A percentile compares a stretch with the other conserved stretches of the same genome.
These are phyloP conservation scores for Galbula dea DNA, from an alignment of 2,113 vertebrate genomes.

Conservation along the genomic window DNA sequence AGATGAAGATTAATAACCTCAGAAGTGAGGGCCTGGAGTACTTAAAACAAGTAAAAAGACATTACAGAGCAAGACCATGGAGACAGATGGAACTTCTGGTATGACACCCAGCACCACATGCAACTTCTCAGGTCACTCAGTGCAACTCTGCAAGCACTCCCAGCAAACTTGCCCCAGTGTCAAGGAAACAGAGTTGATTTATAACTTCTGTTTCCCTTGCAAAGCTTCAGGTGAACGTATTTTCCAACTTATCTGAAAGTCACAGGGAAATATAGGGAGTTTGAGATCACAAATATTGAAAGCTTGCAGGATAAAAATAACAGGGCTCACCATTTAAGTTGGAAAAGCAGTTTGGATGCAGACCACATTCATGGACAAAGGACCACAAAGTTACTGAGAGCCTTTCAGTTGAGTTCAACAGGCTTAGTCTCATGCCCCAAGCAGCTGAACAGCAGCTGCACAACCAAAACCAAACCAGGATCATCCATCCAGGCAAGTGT, in stretches of 20 bases:
- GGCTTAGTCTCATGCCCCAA: neutral
- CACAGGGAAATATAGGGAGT: neutral
- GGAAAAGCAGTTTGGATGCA: neutral
- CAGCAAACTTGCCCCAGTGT: neutral
- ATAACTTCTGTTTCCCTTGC: neutral
- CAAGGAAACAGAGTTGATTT: neutral
- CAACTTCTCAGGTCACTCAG: neutral
- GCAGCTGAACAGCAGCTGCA: neutral
- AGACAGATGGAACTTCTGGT: slow-evolving; percentile 23
- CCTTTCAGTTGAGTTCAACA: neutral
- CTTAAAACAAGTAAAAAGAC: slow-evolving; percentile 57
- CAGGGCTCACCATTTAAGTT: neutral
- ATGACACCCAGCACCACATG: neutral
- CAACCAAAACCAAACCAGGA: neutral
- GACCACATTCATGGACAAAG: neutral
- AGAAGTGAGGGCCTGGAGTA: neutral
- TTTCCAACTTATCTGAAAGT: neutral
- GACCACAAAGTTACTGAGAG: neutral
- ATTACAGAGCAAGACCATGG: neutral
- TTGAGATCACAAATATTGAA: neutral
- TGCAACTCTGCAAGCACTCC: neutral
- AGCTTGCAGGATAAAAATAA: neutral
- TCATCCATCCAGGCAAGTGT: neutral
- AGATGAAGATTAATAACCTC: slow-evolving; percentile 66
- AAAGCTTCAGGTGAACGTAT: neutral